Conservation (phyloP, 2,797 vertebrate species). For the Arnoldichthys spilopterus region DNA sequence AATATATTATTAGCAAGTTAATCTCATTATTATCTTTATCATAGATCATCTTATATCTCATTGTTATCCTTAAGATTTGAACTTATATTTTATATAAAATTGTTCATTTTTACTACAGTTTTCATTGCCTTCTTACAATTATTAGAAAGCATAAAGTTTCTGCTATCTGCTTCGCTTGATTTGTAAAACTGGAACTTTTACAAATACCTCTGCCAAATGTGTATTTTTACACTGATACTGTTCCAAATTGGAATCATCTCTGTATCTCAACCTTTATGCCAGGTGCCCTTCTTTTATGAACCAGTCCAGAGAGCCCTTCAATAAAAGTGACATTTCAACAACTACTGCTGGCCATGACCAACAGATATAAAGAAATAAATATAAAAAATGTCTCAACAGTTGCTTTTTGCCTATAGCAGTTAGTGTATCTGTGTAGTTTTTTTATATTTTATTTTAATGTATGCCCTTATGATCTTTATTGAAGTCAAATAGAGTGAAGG, state of each 20-base stretch:
- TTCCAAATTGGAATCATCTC: background rate
- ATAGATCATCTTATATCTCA: no score
- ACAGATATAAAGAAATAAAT: background rate
- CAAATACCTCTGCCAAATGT: background rate
- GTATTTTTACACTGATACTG: background rate
- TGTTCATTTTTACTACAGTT: no score
- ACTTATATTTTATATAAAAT: no score
- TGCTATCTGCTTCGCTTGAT: background rate
- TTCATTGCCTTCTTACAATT: background rate
- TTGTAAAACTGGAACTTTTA: background rate
- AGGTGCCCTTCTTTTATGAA: background rate
- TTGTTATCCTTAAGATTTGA: background rate
- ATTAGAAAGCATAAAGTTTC: background rate
- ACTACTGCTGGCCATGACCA: background rate
- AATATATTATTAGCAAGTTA: background rate
- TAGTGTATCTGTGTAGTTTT: background rate
- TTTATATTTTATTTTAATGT: background rate
- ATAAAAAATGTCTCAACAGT: background rate
- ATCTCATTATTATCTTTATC: background rate
- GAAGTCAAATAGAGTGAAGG: background rate
- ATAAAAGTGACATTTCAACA: background rate
- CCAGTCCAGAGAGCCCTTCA: background rate
- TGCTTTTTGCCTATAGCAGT: background rate
- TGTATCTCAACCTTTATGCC: background rate
- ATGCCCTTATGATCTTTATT: background rate